A percentile compares a stretch with the other conserved stretches of the same genome.
Conservation (phyloP, 2,888 invertebrate genomes). For the Chloromyia formosa region DNA sequence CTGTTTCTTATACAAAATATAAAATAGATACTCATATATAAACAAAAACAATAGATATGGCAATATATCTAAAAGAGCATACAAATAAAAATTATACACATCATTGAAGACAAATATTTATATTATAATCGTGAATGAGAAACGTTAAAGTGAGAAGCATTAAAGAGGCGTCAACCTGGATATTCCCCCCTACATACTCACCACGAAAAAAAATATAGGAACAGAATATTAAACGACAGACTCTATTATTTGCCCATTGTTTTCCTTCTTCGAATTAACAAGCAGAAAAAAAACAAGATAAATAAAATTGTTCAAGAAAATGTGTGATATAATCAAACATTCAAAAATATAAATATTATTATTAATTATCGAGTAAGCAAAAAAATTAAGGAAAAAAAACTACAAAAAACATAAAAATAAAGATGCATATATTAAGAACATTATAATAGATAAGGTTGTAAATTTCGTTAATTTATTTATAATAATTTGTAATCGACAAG, state of each 20-base stretch:
- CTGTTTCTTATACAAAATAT: constrained; percentile 1
- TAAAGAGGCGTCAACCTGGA: no score
- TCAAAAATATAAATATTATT: constrained; percentile 35
- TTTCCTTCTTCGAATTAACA: no score
- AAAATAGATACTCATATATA: constrained; percentile 1
- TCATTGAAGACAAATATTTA: constrained; percentile 1
- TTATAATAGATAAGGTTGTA: constrained; percentile 38
- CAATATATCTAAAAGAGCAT: no score
- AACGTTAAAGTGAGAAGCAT: background rate
- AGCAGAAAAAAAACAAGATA: background rate
- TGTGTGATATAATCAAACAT: constrained; percentile 50
- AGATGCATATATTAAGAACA: background rate
- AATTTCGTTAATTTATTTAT: constrained; percentile 41
- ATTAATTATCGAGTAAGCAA: constrained; percentile 16
- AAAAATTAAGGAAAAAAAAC: constrained; percentile 13
- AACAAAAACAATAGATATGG: background rate
- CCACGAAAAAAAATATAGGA: background rate
- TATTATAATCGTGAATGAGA: background rate
- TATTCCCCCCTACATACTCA: no score
- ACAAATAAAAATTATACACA: background rate
- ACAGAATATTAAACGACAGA: background rate
- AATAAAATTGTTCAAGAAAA: constrained; percentile 49
- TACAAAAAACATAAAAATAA: constrained; percentile 9
- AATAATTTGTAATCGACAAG: constrained; percentile 26
- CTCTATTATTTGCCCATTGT: no score